Base-by-base conservation (phyloP, 2,888 invertebrate genomes). In the Standfussiana lucernea region DNA sequence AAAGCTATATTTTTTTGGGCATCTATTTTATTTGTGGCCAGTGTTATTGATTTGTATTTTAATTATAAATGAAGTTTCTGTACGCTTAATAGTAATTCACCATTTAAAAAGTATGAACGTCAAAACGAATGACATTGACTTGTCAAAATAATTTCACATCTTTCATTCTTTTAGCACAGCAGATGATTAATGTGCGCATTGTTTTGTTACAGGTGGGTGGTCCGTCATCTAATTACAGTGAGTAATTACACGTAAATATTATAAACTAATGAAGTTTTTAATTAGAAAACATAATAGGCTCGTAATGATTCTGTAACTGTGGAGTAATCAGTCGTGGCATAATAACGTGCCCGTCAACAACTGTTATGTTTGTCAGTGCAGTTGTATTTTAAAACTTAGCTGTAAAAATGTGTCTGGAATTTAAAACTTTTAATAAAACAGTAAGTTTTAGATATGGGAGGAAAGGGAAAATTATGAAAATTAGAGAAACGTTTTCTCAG, bases 171-270 rank as follows among this genome's bases (percentile, higher is more conserved):
- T 81, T 40, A 72, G 42, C 74, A 66, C 62, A 80, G 53, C 77
- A 70, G 2, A 75, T 84, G 81, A 88, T 88, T 82, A 79, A 83
- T 84, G 75, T 59, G 37, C 37, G 66, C 71, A 84, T 84, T 80
- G 78, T 77, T 84, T 90, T 90, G 90, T 91, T 91, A n/a, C 90
- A 91, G 91, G 91, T 91, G 83, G 86, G 90, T 90, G 89, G 80
- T 81, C 84, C 56, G 5, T 77, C 69, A 45, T 72, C 62, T 77
- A 66, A 77, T 79, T 77, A 65, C 72, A 69, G 83, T 79, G 65
- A 84, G 89, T 86, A 42, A 86, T 80, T 79, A 73, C 42, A 72
- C 66, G 61, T 72, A 79, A 86, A 86, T 72, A 72, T 75, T 72
- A 72, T 75, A 80, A 72, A 82, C 67, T 68, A 75, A 80, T 87